Evolutionary conservation across 2,888 invertebrate species (phyloP), one percentile per base, ranked within the genome.

Genomic region (Pammene fasciana): DNA sequence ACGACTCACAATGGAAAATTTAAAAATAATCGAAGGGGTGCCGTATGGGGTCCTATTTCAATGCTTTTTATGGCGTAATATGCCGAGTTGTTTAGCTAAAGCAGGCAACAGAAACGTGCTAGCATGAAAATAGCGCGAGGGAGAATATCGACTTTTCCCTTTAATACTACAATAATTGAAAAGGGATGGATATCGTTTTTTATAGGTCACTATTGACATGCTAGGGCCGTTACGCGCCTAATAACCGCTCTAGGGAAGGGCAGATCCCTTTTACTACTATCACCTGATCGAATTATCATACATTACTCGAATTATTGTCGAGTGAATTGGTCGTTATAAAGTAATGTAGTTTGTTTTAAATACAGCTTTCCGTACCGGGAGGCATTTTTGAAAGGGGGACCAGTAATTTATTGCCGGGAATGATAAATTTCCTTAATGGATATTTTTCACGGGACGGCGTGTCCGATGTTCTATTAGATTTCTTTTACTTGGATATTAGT

Each of bases 311-410:
- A 80, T 83, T 84, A 86, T 86, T 82, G 83, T 82, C 68, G 45
- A 76, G 81, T 76, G 81, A 86, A 89, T 88, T 86, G 86, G 81
- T 85, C 86, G 87, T 89, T 87, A 88, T 78, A 82, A 79, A 78
- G 83, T 86, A 90, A 90, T 87, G 82, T 86, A 86, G 88, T 89
- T 90, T 88, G 85, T 88, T 89, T 54, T 90, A 88, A 90, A 87
- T 82, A 87, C 82, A 83, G 86, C 85, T 86, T 86, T 86, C 80
- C 82, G 82, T 81, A 79, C 74, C 76, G 75, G 76, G 73, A 75
- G 78, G 74, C 76, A 80, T 84, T 83, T 86, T 83, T 81, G 77
- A 78, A 79, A 77, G 79, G 85, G 87, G 86, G 65, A 75, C 76
- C 74, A 70, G 77, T 87, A 87, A 90, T 90, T 90, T 90, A 90